phyloP scores from a whole-genome alignment of 2,888 invertebrate genomes.

The Corythucha ciliata region DNA sequence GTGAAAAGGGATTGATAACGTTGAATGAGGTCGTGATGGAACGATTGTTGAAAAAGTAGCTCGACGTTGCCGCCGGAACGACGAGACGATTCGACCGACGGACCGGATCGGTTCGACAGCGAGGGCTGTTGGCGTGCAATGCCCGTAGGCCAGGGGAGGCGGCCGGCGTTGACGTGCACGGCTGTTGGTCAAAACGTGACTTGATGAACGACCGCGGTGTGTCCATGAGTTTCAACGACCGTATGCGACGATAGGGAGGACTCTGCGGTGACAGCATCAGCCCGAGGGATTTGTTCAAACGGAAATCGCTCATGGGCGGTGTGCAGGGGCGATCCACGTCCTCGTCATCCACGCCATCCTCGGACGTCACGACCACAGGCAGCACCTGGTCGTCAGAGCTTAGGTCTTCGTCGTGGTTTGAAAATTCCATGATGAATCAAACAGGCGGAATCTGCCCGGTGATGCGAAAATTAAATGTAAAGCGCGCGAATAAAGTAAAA shows the following conservation, averaged over 20 bases:
- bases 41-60: slow-evolving; percentile 13
- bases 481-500: too few species aligned
- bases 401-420: too few species aligned
- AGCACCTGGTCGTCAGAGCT: too few species aligned
- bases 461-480: too few species aligned
- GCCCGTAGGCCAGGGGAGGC: slow-evolving; percentile 24
- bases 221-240: slow-evolving; percentile 27
- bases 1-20: slow-evolving; percentile 16
- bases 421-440: too few species aligned
- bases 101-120: too few species aligned
- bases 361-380: too few species aligned
- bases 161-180: slow-evolving; percentile 25
- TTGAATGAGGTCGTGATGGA: slow-evolving; percentile 8
- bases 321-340: slow-evolving; percentile 27
- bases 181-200: slow-evolving; percentile 15
- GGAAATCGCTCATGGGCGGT: slow-evolving; percentile 23
- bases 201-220: slow-evolving; percentile 25
- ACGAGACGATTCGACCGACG: too few species aligned
- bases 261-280: slow-evolving; percentile 28
- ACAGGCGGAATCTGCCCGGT: too few species aligned
- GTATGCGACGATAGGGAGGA: slow-evolving; percentile 28
- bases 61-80: too few species aligned
- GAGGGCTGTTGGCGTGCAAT: too few species aligned
- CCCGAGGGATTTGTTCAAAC: slow-evolving; percentile 28
- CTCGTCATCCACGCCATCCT: too few species aligned